phyloP scores from a whole-genome alignment of 2,888 invertebrate species.

The Polyommatus icarus region DNA sequence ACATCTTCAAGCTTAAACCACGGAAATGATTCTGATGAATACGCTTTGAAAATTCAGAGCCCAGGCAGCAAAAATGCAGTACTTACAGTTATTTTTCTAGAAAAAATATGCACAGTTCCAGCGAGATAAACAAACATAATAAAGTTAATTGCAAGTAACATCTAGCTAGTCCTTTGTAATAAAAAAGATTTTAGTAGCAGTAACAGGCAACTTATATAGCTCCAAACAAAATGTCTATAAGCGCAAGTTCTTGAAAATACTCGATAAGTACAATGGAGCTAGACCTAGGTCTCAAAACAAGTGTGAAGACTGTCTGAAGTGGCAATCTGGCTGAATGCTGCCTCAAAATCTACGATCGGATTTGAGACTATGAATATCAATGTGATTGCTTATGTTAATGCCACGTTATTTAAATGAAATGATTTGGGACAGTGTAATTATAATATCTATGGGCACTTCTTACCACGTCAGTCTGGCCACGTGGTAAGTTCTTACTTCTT shows the following conservation, averaged over 20 bases:
- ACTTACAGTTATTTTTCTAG: too few species aligned
- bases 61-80: too few species aligned
- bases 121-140: too few species aligned
- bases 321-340: neutral
- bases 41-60: too few species aligned
- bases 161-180: too few species aligned
- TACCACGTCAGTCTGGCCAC: too few species aligned
- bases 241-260: neutral
- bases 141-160: too few species aligned
- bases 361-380: slow-evolving; percentile 5
- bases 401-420: neutral
- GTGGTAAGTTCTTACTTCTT: too few species aligned
- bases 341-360: neutral
- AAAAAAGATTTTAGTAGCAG: too few species aligned
- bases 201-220: neutral
- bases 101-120: too few species aligned
- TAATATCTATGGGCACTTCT: too few species aligned
- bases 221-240: neutral
- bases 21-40: neutral
- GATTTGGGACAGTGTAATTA: neutral
- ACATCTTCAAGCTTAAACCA: neutral
- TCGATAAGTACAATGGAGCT: slow-evolving; percentile 19
- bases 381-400: neutral
- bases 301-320: slow-evolving; percentile 26
- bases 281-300: slow-evolving; percentile 24